A percentile compares a stretch with the other conserved stretches of the same genome.
These are phyloP conservation scores for Drosophila yakuba DNA, from an alignment of 1,140 invertebrate species.

Conservation along the genomic window DNA sequence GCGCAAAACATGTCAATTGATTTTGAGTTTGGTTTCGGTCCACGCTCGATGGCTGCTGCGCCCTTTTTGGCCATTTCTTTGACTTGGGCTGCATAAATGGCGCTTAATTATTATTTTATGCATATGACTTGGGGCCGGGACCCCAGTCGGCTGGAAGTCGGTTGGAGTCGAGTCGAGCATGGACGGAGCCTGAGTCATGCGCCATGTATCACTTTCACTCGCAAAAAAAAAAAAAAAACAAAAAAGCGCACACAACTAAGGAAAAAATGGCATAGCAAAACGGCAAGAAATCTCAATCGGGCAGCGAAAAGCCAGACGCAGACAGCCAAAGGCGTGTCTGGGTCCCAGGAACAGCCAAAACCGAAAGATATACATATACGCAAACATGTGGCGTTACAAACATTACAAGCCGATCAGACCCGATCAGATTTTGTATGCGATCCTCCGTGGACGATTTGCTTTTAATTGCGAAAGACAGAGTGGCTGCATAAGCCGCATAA, in stretches of 20 bases:
- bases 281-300: conserved; percentile 71
- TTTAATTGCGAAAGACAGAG: conserved; percentile 53
- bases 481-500: conserved; percentile 21
- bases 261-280: conserved; percentile 45
- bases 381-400: conserved; percentile 24
- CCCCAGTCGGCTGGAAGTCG: conserved; percentile 36
- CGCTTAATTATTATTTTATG: conserved; percentile 80
- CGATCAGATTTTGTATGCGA: not conserved
- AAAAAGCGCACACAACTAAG: conserved; percentile 11
- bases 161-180: conserved; percentile 29
- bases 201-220: conserved; percentile 81
- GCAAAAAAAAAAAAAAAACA: conserved; percentile 35
- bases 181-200: conserved; percentile 66
- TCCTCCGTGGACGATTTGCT: conserved; percentile 38
- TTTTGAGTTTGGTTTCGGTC: conserved; percentile 48
- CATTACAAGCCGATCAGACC: conserved; percentile 7
- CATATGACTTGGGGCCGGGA: conserved; percentile 59
- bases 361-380: conserved; percentile 10
- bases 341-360: conserved; percentile 44
- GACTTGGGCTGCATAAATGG: conserved; percentile 64
- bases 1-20: conserved; percentile 60
- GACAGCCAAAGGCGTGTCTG: conserved; percentile 64
- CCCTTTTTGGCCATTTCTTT: conserved; percentile 67
- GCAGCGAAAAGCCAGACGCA: conserved; percentile 47
- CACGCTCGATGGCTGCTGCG: conserved; percentile 59